These are phyloP conservation scores for Ibidorhyncha struthersii DNA, from an alignment of 2,113 vertebrate genomes.

Conservation along the genomic window DNA sequence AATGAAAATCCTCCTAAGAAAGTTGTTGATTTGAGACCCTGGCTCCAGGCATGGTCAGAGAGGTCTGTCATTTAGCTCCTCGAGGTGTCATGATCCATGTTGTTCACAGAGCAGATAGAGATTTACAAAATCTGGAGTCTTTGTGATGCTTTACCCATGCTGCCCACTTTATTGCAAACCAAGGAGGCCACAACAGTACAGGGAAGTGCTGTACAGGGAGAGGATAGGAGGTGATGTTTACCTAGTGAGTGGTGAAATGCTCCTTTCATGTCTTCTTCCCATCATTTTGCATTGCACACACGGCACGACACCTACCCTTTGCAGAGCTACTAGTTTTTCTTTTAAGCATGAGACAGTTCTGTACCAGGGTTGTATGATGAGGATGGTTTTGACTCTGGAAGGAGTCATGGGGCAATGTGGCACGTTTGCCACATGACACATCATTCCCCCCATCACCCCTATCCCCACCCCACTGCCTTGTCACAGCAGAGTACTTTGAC, in stretches of 20 bases:
- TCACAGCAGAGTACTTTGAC: neutral
- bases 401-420: neutral
- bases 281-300: neutral
- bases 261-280: neutral
- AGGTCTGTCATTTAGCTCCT: neutral
- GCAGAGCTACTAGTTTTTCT: neutral
- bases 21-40: neutral
- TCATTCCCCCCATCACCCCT: fast-evolving
- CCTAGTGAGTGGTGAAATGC: neutral
- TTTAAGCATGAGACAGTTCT: neutral
- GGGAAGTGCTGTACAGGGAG: neutral
- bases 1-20: neutral
- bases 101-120: neutral
- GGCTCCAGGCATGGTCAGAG: neutral
- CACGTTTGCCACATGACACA: neutral
- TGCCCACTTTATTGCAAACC: neutral
- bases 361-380: neutral
- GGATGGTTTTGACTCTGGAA: neutral
- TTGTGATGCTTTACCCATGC: neutral
- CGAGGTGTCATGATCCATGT: fast-evolving
- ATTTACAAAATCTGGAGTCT: neutral
- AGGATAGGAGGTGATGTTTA: neutral
- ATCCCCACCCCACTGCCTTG: neutral
- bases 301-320: neutral
- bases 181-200: neutral